Base-by-base conservation (phyloP, 2,113 vertebrate species). In the Empidonax alnorum region DNA sequence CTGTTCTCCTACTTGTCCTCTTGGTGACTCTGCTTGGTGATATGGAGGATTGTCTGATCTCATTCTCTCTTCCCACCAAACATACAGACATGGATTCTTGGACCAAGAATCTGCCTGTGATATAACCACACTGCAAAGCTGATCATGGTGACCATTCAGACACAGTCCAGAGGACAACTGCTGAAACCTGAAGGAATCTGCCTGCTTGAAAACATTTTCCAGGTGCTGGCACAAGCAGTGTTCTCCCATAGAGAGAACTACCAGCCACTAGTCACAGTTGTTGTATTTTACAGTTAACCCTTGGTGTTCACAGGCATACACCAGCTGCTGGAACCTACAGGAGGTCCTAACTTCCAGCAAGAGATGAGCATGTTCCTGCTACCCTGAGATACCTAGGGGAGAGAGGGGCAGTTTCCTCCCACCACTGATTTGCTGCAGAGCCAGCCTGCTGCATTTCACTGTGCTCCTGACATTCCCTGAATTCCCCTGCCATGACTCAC, bases 401-500 rank as follows among this genome's bases (percentile, higher is more conserved):
- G 33, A 1, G 41, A 90, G 46, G 22, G 46, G 33, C n/a, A 79
- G 66, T 2, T 72, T 73, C 31, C 62, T 85, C 12, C 52, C 31
- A 71, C 20, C 4, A 6, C 27, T 3, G 0, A 25, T 49, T 25
- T 20, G 72, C 31, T 31, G 65, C 20, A 63, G 46, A 78, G 87
- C 81, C 50, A 92, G 90, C 63, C 66, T 49, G 28, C 31, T 25
- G 21, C 14, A 2, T 66, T 94, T 68, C 84, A 84, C 81, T n/a
- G 15, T 7, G 35, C 39, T 90, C 56, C 88, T 74, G 82, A 81
- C 93, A 94, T 94, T 96, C 75, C 79, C 47, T 20, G 44, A 76
- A 93, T 96, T 96, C 93, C 76, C 52, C 15, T 1, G 11, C 52
- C 0, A 0, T 96, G 95, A 96, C 76, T 95, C 92, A 95, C 41